Evolutionary conservation across 2,888 invertebrate genomes (phyloP).

Genomic region (Entomobrya multifasciata): DNA sequence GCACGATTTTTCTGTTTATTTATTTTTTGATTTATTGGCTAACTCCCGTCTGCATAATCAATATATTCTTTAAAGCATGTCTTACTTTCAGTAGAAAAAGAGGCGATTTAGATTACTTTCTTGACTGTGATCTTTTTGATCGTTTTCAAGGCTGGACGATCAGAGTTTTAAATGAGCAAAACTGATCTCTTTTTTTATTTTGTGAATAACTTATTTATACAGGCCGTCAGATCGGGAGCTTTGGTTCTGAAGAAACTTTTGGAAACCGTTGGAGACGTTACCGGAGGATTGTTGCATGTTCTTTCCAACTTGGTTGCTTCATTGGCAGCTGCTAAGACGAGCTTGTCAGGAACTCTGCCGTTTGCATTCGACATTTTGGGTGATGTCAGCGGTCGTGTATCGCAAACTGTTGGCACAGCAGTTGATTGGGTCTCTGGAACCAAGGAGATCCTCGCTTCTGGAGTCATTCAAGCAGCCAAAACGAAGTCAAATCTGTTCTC

Average conservation of each 20-base stretch:
- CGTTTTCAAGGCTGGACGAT: no score
- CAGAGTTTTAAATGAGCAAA: no score
- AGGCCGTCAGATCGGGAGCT: conserved; percentile 79
- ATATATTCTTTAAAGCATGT: conserved; percentile 13
- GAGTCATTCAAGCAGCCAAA: conserved; percentile 80
- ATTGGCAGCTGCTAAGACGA: conserved; percentile 79
- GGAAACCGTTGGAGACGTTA: conserved; percentile 80
- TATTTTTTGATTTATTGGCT: conserved; percentile 1
- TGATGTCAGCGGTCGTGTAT: conserved; percentile 79
- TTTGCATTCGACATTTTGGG: conserved; percentile 80
- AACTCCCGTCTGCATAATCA: no score
- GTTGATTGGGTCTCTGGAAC: conserved; percentile 80
- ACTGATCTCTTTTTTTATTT: background rate
- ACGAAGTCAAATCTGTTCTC: conserved; percentile 80
- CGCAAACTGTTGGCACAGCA: conserved; percentile 79
- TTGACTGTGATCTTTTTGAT: no score
- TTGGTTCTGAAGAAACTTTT: conserved; percentile 79
- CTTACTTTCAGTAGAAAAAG: no score
- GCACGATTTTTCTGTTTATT: conserved; percentile 14
- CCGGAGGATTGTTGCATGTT: conserved; percentile 79
- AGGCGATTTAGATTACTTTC: no score
- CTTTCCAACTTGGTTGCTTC: conserved; percentile 79
- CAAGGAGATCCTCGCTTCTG: conserved; percentile 79
- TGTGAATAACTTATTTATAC: conserved; percentile 9
- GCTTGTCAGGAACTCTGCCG: conserved; percentile 79